Base-by-base conservation (phyloP, 2,113 vertebrate species). In the Garra rufa region DNA sequence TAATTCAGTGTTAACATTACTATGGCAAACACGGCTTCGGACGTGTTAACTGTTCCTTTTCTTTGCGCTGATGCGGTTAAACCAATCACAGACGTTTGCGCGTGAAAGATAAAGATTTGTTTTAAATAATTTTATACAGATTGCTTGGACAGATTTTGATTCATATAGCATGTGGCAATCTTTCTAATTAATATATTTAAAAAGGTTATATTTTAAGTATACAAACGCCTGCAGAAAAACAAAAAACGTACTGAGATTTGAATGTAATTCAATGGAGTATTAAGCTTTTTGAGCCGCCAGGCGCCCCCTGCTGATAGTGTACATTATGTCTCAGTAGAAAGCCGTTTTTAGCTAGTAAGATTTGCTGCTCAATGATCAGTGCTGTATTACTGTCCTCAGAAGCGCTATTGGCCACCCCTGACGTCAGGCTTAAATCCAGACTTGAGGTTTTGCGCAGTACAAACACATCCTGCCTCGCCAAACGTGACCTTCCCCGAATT, bases 381-480 rank as follows among this genome's bases (percentile, higher is more conserved):
- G 26, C 61, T 81, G 61, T 81, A 14, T 80, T 34, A 48, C 61
- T 81, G 41, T 81, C 61, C 26, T 67, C 61, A 48, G 78, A 80
- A 67, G 87, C 86, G 88, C 89, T 86, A 90, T 89, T 91, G 90
- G 92, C 89, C 91, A 91, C 92, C 87, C 86, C 84, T 95, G 94
- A 94, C 93, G 94, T 94, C 92, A 87, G 79, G 83, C 88, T 84
- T 89, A 91, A 92, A 92, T 93, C 93, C 91, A 89, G 92, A 92
- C 91, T 87, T 84, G 88, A 88, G 85, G 69, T 94, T 94, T 94
- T 93, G 93, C 92, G 94, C 94, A 94, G 94, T 93, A 85, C 77
- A 84, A 82, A 59, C 82, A 67, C 24, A 85, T 81, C 84, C 81
- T 79, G 85, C 86, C 73, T 88, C 85, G 82, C 86, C 81, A 87